These are phyloP conservation scores for Apotomis capreana DNA, from an alignment of 2,888 invertebrate genomes.

Conservation along the genomic window DNA sequence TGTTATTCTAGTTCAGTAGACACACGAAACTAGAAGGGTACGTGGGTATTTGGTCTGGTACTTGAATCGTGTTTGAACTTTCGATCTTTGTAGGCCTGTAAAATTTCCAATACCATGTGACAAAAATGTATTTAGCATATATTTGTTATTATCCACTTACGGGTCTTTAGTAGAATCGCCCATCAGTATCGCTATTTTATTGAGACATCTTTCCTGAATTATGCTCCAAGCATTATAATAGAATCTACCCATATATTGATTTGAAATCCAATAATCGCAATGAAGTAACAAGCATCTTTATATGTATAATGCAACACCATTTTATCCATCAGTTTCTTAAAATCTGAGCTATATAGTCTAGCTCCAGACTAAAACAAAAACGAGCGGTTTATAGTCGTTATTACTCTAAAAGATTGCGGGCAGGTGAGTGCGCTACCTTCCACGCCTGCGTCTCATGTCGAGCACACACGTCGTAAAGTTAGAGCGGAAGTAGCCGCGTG, in stretches of 20 bases:
- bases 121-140: too few species aligned
- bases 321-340: not conserved
- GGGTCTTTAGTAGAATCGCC: not conserved
- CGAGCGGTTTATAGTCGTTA: conserved; percentile 26
- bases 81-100: too few species aligned
- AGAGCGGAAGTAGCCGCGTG: conserved; percentile 46
- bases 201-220: too few species aligned
- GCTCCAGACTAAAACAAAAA: conserved; percentile 9
- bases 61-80: too few species aligned
- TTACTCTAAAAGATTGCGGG: conserved; percentile 38
- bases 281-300: not conserved
- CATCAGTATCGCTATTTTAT: too few species aligned
- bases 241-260: too few species aligned
- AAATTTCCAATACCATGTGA: too few species aligned
- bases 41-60: too few species aligned
- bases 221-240: too few species aligned
- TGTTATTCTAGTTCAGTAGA: conserved; percentile 2
- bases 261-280: not conserved
- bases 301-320: not conserved
- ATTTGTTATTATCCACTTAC: not conserved
- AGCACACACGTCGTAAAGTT: conserved; percentile 59
- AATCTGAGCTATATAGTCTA: not conserved
- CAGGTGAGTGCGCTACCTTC: conserved; percentile 36
- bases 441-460: conserved; percentile 38
- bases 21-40: not conserved